These are phyloP conservation scores for Nowickia ferox DNA, from an alignment of 2,888 invertebrate genomes.

Conservation along the genomic window DNA sequence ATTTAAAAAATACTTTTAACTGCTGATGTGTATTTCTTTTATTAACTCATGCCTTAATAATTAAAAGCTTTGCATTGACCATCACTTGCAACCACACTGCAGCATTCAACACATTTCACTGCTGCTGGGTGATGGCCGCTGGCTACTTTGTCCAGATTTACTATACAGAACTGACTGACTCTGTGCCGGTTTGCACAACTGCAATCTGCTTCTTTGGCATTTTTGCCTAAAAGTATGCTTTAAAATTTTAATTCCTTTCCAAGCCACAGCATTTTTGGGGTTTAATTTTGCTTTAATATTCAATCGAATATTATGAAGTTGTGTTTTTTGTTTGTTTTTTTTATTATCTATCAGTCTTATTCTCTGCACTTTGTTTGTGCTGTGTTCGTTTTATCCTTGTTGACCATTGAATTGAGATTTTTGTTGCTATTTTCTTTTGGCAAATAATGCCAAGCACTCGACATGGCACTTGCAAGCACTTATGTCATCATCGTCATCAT, in stretches of 20 bases:
- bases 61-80: conserved; percentile 69
- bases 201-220: conserved; percentile 17
- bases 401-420: conserved; percentile 71
- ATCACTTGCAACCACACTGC: conserved; percentile 43
- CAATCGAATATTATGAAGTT: conserved; percentile 60
- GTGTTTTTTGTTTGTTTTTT: background rate
- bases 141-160: background rate
- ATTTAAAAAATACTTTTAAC: conserved; percentile 68
- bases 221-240: conserved; percentile 73
- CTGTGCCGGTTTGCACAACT: background rate
- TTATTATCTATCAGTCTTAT: background rate
- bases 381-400: conserved; percentile 39
- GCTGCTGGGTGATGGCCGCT: conserved; percentile 2
- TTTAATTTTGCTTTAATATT: conserved; percentile 51
- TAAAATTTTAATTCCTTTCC: conserved; percentile 71
- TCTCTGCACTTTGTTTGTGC: background rate
- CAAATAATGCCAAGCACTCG: conserved; percentile 58
- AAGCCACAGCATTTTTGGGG: conserved; percentile 68
- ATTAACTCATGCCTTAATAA: conserved; percentile 70
- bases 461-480: conserved; percentile 67
- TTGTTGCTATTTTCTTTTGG: conserved; percentile 66
- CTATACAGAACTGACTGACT: background rate
- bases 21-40: conserved; percentile 56
- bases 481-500: conserved; percentile 63
- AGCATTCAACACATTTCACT: conserved; percentile 3